Evolutionary conservation across 2,888 invertebrate genomes (phyloP), one percentile per base, ranked within the genome.

Genomic region (Drosophila villosipedis): DNA sequence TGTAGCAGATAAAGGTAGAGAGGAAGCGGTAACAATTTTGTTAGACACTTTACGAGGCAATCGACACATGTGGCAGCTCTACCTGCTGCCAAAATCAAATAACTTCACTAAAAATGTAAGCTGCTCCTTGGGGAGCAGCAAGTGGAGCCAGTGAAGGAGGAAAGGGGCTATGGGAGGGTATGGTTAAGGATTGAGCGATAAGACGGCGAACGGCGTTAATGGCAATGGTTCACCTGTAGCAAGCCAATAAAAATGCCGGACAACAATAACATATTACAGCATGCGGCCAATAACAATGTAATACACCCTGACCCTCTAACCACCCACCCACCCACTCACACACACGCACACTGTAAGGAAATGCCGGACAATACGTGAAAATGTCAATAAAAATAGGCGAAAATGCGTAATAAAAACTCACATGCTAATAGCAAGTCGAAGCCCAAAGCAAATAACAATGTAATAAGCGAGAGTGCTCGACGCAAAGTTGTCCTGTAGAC

Each of bases 231-330:
- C 71, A 75, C 82, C 89, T 84, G 87, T 80, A 72, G 78, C 74
- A 82, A 68, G 78, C 80, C 84, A 87, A 89, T 87, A 84, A 84
- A 89, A 85, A 76, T 55, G 41, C 30, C 64, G 72, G 63, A 61
- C 83, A 78, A 69, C 82, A 87, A 85, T 82, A 85, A 85, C 87
- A 89, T 87, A 85, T 89, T 89, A 84, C 80, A 73, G 82, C 80
- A 80, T 77, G 69, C 78, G 69, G 68, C 68, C 80, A 82, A 80
- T 76, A 85, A 84, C 82, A 89, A 85, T 81, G 77, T 71, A 69
- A 63, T 22, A 37, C 55, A 52, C n/a, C n/a, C 52, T 3, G 19
- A 50, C 39, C 35, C 33, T 37, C 47, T 4, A 16, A 53, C 55
- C 31, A 28, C 10, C n/a, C 22, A 30, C 7, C 4, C 41, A 0